Evolutionary conservation across 2,888 invertebrate genomes (phyloP).

Genomic region (Desoria tigrina): DNA sequence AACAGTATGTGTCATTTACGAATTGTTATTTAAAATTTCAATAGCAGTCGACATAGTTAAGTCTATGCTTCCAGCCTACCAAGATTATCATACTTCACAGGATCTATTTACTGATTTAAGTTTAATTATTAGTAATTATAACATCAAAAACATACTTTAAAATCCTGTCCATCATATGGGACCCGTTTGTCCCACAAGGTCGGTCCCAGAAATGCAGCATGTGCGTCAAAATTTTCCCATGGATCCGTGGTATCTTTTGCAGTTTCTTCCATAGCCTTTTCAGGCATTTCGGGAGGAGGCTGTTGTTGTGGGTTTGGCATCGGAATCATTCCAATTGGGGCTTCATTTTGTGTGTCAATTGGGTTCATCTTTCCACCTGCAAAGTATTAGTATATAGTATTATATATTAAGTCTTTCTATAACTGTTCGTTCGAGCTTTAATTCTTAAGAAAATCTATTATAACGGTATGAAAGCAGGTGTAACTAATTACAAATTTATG

Average conservation of each 20-base stretch:
- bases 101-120: too few species aligned
- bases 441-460: too few species aligned
- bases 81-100: too few species aligned
- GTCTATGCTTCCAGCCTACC: too few species aligned
- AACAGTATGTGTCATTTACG: background rate
- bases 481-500: too few species aligned
- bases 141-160: constrained; percentile 82
- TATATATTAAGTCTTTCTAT: background rate
- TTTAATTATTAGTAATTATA: too few species aligned
- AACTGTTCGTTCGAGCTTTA: too few species aligned
- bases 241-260: constrained; percentile 47
- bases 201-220: constrained; percentile 93
- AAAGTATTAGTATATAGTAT: background rate
- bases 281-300: constrained; percentile 13
- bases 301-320: constrained; percentile 12
- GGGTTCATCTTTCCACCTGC: constrained; percentile 36
- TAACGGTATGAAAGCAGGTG: too few species aligned
- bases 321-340: constrained; percentile 3
- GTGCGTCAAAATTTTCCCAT: constrained; percentile 74
- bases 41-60: too few species aligned
- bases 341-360: constrained; percentile 5
- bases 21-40: too few species aligned
- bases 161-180: constrained; percentile 83
- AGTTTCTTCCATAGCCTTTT: constrained; percentile 38
- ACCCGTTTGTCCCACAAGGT: constrained; percentile 94